phyloP scores from a whole-genome alignment of 2,888 invertebrate species.

The Ormyrus pomaceus region DNA sequence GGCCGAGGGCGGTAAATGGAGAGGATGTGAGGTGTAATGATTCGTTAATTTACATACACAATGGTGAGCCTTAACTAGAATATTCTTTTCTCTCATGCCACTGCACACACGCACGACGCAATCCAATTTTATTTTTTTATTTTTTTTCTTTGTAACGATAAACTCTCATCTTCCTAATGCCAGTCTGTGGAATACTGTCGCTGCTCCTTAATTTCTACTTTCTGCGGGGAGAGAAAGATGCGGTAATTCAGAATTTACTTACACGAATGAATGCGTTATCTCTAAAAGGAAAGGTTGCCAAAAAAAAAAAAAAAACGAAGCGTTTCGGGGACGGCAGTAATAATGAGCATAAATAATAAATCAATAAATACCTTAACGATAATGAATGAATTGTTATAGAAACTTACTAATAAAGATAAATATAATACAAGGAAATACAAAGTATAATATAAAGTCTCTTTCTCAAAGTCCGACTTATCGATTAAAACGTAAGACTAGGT shows the following conservation, averaged over 20 bases:
- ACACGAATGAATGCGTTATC: conserved; percentile 6
- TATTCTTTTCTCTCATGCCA: conserved; percentile 63
- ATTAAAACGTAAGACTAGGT: conserved; percentile 55
- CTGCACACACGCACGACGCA: conserved; percentile 72
- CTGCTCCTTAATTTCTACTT: conserved; percentile 65
- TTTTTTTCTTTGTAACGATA: conserved; percentile 64
- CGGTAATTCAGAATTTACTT: conserved; percentile 25
- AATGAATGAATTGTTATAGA: conserved; percentile 31
- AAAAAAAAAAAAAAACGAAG: not conserved
- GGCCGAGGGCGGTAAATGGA: conserved; percentile 41
- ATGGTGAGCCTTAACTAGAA: conserved; percentile 64
- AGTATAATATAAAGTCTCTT: conserved; percentile 51
- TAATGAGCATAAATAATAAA: conserved; percentile 19
- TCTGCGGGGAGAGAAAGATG: conserved; percentile 34
- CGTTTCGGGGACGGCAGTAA: conserved; percentile 29
- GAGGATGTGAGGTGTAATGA: conserved; percentile 56
- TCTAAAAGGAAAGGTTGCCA: not conserved
- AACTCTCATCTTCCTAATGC: conserved; percentile 68
- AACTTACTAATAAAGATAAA: conserved; percentile 37
- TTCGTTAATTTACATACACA: conserved; percentile 65
- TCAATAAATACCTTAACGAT: conserved; percentile 19
- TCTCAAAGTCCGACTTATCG: conserved; percentile 54
- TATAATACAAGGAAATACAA: conserved; percentile 44
- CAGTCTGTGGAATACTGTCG: conserved; percentile 73
- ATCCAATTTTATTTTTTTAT: conserved; percentile 60